Conservation (phyloP, 2,888 invertebrate species). For the Diachrysia chrysitis region DNA sequence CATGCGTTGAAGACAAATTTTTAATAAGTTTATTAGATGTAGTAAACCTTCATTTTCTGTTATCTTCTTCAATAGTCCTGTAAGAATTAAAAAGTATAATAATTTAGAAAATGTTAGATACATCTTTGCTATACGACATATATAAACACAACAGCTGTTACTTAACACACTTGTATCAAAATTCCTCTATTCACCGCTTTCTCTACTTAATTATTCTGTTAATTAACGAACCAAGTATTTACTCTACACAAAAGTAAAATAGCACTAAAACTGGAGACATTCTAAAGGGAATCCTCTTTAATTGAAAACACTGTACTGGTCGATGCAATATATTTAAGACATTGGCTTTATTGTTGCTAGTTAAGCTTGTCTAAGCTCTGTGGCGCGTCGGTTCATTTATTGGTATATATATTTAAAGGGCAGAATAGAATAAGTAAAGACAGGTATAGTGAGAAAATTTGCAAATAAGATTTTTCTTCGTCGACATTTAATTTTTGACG, state of each 20-base stretch:
- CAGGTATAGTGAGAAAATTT: too few species aligned
- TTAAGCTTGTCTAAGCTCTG: conserved; percentile 30
- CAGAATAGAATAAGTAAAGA: too few species aligned
- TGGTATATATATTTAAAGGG: too few species aligned
- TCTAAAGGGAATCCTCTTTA: conserved; percentile 38
- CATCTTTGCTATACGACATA: too few species aligned
- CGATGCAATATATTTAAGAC: conserved; percentile 37
- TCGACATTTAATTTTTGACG: too few species aligned
- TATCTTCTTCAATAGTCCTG: too few species aligned
- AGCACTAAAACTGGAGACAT: conserved; percentile 25
- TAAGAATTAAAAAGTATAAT: too few species aligned
- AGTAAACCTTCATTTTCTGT: too few species aligned
- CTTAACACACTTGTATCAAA: conserved; percentile 3
- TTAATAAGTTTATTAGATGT: too few species aligned
- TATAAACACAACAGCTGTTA: conserved; percentile 4
- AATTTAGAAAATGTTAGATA: too few species aligned
- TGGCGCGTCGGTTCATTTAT: conserved; percentile 38
- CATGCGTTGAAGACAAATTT: too few species aligned
- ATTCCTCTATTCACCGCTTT: conserved; percentile 2
- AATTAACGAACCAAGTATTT: conserved; percentile 35
- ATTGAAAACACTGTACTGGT: conserved; percentile 42
- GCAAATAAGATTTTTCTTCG: too few species aligned
- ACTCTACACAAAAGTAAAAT: conserved; percentile 13
- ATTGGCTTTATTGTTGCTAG: conserved; percentile 21
- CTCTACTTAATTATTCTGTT: conserved; percentile 30